Percentiles rank a stretch among this genome's conserved stretches.
Conservation (phyloP, 2,797 vertebrate species). For the Enteromius paludinosus region DNA sequence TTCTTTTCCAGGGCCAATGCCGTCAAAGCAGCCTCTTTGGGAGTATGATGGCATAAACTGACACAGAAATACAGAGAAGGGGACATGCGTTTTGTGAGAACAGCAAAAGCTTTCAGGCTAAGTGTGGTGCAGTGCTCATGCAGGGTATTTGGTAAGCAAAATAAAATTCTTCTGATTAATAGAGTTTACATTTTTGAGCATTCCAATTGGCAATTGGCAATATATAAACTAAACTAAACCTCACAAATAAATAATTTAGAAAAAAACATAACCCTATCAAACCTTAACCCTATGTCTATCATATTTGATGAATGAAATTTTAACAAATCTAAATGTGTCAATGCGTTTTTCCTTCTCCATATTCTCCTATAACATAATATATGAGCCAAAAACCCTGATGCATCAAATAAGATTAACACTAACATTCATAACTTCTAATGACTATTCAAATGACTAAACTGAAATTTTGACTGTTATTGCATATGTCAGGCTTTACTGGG, state of each 20-base stretch:
- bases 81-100: conserved; percentile 8
- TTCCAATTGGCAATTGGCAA: not conserved
- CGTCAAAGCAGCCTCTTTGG: conserved; percentile 72
- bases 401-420: not conserved
- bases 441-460: not conserved
- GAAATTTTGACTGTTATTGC: not conserved
- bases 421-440: not conserved
- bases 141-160: not conserved
- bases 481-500: not conserved
- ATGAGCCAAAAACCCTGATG: conserved; percentile 2
- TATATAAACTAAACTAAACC: not conserved
- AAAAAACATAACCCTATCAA: not conserved
- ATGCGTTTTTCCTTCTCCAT: not conserved
- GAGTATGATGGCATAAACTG: conserved; percentile 29
- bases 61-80: not conserved
- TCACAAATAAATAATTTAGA: not conserved
- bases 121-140: not conserved
- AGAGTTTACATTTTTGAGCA: not conserved
- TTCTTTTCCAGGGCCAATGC: conserved; percentile 73
- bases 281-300: not conserved
- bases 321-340: not conserved
- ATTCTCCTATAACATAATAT: not conserved
- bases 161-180: not conserved
- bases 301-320: not conserved
- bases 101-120: not conserved